Base-by-base conservation (phyloP, 2,888 invertebrate species). In the Endotricha flammealis region DNA sequence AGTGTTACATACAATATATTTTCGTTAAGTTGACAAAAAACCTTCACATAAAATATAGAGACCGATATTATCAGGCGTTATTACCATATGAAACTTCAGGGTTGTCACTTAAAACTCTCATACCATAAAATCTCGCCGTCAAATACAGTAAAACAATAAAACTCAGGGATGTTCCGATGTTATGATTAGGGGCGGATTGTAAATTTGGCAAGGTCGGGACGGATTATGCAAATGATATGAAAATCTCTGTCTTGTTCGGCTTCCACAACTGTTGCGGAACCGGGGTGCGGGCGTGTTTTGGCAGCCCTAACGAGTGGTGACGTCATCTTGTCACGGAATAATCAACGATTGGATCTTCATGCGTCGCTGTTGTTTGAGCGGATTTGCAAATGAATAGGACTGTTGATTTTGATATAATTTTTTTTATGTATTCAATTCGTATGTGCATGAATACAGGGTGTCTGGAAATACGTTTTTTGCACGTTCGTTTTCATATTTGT, bases 201-300 rank as follows among this genome's bases (percentile, higher is more conserved):
- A 38, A 47, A 48, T 46, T 46, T 42, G 41, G 32, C 45, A 44
- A 48, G 47, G 47, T 48, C 50, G 41, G 41, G 29, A 13, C 38
- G 47, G 57, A 56, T 59, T 60, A 62, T 62, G 62, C 53, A 48
- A 56, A 62, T 62, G 39, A 39, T 56, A 59, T 59, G 57, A 57
- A 62, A 62, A 59, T 62, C 45, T 44, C 50, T 30, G 46, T 38
- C 45, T 39, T 52, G 53, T 53, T 41, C 35, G 20, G 38, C 27
- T 32, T 30, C 37, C 25, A 35, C 42, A 40, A 45, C 44, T 37
- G 42, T 41, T 42, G 43, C 33, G 23, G 23, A 24, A 42, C 41
- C 25, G 31, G 28, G 25, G 20, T 28, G 24, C 20, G 22, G 10
- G 22, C 39, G 30, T 44, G 41, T 36, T 39, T 36, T 39, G 46